Base-by-base conservation (phyloP, 2,113 vertebrate species). In the Xiphophorus couchianus region DNA sequence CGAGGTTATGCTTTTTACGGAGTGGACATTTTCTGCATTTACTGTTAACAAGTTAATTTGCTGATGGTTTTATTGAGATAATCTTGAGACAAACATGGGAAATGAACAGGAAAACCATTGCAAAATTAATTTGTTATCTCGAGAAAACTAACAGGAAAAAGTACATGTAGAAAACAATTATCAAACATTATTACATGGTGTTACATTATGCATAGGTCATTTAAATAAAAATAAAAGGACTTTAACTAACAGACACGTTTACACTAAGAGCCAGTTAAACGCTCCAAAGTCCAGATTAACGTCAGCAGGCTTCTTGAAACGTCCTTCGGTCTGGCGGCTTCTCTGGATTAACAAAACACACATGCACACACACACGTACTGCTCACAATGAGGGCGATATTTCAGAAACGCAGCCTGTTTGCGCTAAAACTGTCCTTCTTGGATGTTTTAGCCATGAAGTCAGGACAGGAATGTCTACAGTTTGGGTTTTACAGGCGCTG, bases 401-500 rank as follows among this genome's bases (percentile, higher is more conserved):
- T 42, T 61, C 39, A 74, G 7, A 51, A 44, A 35, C 39, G 29
- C 27, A 22, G 37, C 66, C 29, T 73, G 13, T 80, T 37, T 78
- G 4, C 64, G n/a, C 28, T 13, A n/a, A 31, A 72, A 51, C 31
- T 17, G 30, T 61, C 72, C 33, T 69, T 75, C 3, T 0, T 28
- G 30, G 42, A 11, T 29, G 31, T 72, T 74, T 71, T 75, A 27
- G 11, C 12, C 17, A 48, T 35, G 27, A 54, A 31, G 42, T 74
- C 42, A 28, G 4, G 0, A 28, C 33, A 33, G 27, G 73, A 74
- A 71, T 44, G 33, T 37, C 15, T 71, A 6, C 60, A 35, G 48
- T 82, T 72, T 71, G 58, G 71, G 31, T 80, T 80, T 78, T 68
- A 13, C 28, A 30, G 22, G 62, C 71, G 17, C 29, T 35, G 19